phyloP scores from a whole-genome alignment of 2,113 vertebrate genomes.

The Caretta caretta region DNA sequence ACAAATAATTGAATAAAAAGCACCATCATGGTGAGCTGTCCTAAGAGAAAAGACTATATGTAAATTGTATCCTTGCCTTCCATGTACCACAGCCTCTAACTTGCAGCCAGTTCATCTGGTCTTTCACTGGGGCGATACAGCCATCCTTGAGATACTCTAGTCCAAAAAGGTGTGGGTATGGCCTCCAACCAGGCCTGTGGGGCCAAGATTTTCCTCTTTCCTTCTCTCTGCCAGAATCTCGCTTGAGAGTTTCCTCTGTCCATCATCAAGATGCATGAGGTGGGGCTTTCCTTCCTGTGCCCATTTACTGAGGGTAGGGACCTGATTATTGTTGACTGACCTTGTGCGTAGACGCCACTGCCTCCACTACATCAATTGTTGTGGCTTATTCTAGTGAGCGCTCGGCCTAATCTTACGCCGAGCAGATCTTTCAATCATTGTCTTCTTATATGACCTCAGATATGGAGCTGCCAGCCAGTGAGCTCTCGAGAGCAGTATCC shows the following conservation, averaged over 20 bases:
- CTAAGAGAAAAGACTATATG: not conserved
- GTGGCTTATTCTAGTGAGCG: not conserved
- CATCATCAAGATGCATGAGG: not conserved
- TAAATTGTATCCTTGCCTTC: not conserved
- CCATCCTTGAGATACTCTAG: not conserved
- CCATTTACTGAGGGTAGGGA: not conserved
- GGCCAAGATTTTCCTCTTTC: not conserved
- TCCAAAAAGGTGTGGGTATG: not conserved
- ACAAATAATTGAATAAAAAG: not conserved
- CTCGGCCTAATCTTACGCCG: not conserved
- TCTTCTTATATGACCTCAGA: accelerated
- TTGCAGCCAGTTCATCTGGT: not conserved
- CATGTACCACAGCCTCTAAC: not conserved
- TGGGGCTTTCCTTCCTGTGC: not conserved
- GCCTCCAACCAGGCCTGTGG: not conserved
- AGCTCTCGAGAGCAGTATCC: not conserved
- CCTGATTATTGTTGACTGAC: not conserved
- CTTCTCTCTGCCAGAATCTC: not conserved
- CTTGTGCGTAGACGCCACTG: not conserved
- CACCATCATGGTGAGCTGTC: not conserved
- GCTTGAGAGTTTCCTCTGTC: not conserved
- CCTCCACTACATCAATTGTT: not conserved
- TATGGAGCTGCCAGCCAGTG: accelerated
- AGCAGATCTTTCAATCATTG: not conserved
- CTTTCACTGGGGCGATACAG: not conserved